Evolutionary conservation across 2,113 vertebrate genomes (phyloP).

Genomic region (Lepus europaeus): DNA sequence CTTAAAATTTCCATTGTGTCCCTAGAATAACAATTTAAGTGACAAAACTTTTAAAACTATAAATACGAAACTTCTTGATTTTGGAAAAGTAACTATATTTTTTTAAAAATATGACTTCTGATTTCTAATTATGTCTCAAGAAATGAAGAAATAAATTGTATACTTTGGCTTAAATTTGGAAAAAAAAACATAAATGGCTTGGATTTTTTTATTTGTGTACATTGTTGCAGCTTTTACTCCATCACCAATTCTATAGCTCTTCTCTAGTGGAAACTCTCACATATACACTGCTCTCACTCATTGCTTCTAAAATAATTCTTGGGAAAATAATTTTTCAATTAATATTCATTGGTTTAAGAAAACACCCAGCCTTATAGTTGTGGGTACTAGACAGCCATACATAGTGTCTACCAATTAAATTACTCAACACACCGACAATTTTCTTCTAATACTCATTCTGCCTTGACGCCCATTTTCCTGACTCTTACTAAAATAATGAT

Average conservation of each 20-base stretch:
- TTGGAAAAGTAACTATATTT: not conserved
- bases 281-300: not conserved
- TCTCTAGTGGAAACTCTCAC: not conserved
- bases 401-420: not conserved
- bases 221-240: not conserved
- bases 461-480: not conserved
- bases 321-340: not conserved
- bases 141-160: not conserved
- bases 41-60: not conserved
- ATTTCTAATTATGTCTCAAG: not conserved
- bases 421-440: not conserved
- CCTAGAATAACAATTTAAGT: not conserved
- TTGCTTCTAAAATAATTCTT: constrained; percentile 38
- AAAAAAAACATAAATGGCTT: not conserved
- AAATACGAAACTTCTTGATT: not conserved
- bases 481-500: constrained; percentile 6
- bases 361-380: not conserved
- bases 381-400: not conserved
- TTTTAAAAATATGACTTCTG: not conserved
- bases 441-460: not conserved
- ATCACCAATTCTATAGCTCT: not conserved
- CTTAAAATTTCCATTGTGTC: not conserved
- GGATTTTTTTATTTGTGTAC: not conserved
- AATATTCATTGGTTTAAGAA: not conserved
- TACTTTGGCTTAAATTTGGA: not conserved